A percentile compares a stretch with the other conserved stretches of the same genome.
These are phyloP conservation scores for Pammene aurita DNA, from an alignment of 2,888 invertebrate genomes.

Conservation along the genomic window DNA sequence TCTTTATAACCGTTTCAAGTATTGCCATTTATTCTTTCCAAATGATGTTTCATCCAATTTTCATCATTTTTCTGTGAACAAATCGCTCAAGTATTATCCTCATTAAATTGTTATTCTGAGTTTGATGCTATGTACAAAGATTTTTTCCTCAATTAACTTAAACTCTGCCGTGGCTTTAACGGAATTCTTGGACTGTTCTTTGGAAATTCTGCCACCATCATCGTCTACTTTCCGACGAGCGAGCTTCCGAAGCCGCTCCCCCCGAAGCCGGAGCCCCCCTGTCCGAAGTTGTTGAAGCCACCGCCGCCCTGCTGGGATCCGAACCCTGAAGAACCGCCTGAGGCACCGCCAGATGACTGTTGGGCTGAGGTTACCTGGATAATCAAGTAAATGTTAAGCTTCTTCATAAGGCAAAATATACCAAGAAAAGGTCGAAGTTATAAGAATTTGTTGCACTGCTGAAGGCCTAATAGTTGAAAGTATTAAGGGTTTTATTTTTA, in stretches of 20 bases:
- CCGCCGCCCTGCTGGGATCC: constrained; percentile 23
- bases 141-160: background rate
- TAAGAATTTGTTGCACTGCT: no score
- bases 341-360: constrained; percentile 30
- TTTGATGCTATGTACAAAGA: no score
- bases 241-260: constrained; percentile 39
- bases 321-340: constrained; percentile 29
- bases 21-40: background rate
- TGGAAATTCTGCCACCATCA: constrained; percentile 12
- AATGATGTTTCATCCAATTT: background rate
- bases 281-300: constrained; percentile 31
- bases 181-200: background rate
- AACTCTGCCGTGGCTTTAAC: no score
- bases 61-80: background rate
- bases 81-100: background rate
- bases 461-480: no score
- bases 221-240: constrained; percentile 26
- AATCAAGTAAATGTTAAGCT: background rate
- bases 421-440: no score
- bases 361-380: constrained; percentile 34
- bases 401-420: no score
- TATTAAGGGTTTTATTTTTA: no score
- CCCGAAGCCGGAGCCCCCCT: constrained; percentile 34
- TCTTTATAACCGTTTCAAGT: background rate
- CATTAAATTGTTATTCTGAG: no score